Conservation (phyloP, 2,113 vertebrate genomes). For the Oryzias celebensis region DNA sequence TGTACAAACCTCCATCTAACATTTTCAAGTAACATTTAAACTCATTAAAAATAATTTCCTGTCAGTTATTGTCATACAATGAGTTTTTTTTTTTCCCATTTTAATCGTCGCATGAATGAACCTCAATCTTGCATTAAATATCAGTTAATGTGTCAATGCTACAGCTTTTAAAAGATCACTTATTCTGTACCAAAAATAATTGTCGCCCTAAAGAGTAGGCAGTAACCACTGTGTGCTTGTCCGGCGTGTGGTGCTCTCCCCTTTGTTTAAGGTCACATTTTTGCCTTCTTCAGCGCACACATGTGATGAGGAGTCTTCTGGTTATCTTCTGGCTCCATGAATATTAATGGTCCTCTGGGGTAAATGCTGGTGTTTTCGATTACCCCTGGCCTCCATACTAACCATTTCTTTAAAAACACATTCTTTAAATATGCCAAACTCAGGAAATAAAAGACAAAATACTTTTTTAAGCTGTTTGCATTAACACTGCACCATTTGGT, state of each 20-base stretch:
- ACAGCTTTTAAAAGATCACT: slow-evolving; percentile 14
- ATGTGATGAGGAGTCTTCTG: slow-evolving; percentile 12
- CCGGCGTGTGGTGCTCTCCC: slow-evolving; percentile 1
- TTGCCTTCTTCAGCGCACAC: slow-evolving; percentile 9
- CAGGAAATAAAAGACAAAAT: not conserved
- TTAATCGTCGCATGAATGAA: no score
- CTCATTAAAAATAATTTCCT: slow-evolving; percentile 31
- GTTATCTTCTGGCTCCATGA: slow-evolving; percentile 22
- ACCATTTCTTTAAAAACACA: slow-evolving; percentile 10
- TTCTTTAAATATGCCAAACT: slow-evolving; percentile 1
- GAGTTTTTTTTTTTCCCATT: no score
- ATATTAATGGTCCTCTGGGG: slow-evolving; percentile 10
- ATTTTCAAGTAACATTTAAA: no score
- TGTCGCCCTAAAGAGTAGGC: slow-evolving; percentile 1
- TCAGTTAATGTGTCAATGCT: no score
- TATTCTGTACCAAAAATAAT: not conserved
- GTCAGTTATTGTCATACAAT: no score
- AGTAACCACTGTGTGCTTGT: slow-evolving; percentile 1
- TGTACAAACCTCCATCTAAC: no score
- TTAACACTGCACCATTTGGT: no score
- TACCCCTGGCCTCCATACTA: slow-evolving; percentile 1
- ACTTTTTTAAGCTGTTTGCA: no score
- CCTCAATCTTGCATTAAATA: no score
- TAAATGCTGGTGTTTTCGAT: slow-evolving; percentile 18
- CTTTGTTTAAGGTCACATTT: slow-evolving; percentile 9